phyloP scores from a whole-genome alignment of 2,113 vertebrate genomes.

The Talpa occidentalis region DNA sequence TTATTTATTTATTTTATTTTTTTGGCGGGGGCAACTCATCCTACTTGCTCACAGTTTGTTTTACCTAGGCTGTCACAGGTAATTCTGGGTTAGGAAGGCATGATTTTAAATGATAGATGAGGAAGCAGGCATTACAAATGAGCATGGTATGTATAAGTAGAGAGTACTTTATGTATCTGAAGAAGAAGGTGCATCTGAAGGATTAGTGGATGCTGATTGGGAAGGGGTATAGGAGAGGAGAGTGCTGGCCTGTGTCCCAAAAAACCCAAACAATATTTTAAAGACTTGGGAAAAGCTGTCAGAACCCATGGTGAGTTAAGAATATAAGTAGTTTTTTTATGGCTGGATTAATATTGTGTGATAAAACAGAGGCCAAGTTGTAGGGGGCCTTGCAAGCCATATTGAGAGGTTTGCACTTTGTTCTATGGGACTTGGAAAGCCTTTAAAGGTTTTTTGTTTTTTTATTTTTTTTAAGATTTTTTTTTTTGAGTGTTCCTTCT shows the following conservation, averaged over 20 bases:
- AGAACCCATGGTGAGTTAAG: background rate
- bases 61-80: too few relatives aligned
- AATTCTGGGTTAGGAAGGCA: background rate
- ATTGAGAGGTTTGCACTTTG: background rate
- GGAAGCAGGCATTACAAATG: background rate
- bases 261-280: background rate
- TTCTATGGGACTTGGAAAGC: background rate
- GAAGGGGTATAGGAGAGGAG: background rate
- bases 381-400: background rate
- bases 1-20: too few relatives aligned
- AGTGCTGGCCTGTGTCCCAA: background rate
- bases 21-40: too few relatives aligned
- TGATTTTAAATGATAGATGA: background rate
- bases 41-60: too few relatives aligned
- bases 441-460: slow-evolving; percentile 17
- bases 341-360: background rate
- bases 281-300: background rate
- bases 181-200: background rate
- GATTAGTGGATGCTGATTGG: background rate
- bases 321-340: background rate
- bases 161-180: background rate
- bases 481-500: too few relatives aligned
- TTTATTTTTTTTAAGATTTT: too few relatives aligned
- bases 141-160: background rate
- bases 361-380: background rate